Percentiles rank a stretch among this genome's conserved stretches.
Evolutionary conservation across 2,888 invertebrate species (phyloP).

Genomic region (Eupithecia pulchellata): DNA sequence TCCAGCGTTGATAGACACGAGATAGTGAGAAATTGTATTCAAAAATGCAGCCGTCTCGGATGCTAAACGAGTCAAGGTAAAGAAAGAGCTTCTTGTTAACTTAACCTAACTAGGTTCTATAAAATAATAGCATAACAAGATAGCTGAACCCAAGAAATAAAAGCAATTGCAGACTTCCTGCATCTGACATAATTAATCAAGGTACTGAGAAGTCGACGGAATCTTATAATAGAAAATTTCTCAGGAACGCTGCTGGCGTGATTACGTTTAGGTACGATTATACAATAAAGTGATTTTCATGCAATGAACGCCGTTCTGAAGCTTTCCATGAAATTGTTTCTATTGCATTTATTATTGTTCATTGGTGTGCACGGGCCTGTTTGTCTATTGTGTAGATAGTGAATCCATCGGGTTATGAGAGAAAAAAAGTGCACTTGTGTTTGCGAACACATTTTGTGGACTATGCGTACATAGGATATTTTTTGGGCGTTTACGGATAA

Average conservation of each 20-base stretch:
- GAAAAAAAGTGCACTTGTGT: too few relatives aligned
- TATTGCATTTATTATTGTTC: background rate
- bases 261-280: background rate
- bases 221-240: slow-evolving; percentile 7
- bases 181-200: slow-evolving; percentile 11
- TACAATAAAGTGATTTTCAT: background rate
- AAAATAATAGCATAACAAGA: background rate
- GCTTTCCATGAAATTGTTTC: background rate
- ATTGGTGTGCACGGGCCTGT: too few relatives aligned
- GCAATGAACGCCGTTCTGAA: background rate
- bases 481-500: too few relatives aligned
- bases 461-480: too few relatives aligned
- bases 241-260: background rate
- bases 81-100: too few relatives aligned
- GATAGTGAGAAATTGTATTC: too few relatives aligned
- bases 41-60: too few relatives aligned
- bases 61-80: background rate
- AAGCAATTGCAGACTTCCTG: slow-evolving; percentile 8
- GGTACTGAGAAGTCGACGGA: slow-evolving; percentile 7
- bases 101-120: background rate
- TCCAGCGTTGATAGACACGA: too few relatives aligned
- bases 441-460: too few relatives aligned
- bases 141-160: slow-evolving; percentile 6
- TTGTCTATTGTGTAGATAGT: too few relatives aligned
- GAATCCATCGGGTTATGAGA: too few relatives aligned